Conservation (phyloP, 2,797 vertebrate species). For the Brachymystax lenok region DNA sequence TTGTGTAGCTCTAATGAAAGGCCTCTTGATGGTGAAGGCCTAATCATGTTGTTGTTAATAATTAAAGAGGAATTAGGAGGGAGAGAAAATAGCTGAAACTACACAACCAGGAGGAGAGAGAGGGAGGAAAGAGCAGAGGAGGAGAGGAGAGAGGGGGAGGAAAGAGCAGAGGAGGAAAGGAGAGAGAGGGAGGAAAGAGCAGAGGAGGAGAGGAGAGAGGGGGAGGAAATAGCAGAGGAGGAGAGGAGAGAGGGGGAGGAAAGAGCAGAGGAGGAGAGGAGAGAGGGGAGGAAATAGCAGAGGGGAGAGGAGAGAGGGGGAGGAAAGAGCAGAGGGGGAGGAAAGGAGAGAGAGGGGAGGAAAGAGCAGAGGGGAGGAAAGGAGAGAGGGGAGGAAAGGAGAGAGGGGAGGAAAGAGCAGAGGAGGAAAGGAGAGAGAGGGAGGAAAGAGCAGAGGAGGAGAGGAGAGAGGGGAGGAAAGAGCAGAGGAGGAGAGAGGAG, state of each 20-base stretch:
- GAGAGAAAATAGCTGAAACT: constrained; percentile 85
- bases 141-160: too few species aligned
- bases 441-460: background rate
- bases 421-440: too few species aligned
- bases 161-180: too few species aligned
- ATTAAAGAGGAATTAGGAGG: constrained; percentile 88
- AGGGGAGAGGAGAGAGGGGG: background rate
- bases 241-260: background rate
- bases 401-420: too few species aligned
- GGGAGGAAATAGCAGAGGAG: too few species aligned
- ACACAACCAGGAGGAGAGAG: constrained; percentile 68
- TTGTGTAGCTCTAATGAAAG: constrained; percentile 72
- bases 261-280: background rate
- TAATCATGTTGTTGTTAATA: constrained; percentile 95
- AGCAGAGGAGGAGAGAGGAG: too few species aligned
- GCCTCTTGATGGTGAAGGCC: constrained; percentile 85
- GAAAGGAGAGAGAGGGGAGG: too few species aligned
- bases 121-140: background rate
- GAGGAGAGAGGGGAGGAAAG: too few species aligned
- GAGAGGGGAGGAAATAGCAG: background rate
- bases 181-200: too few species aligned
- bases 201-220: too few species aligned
- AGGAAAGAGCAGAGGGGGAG: too few species aligned
- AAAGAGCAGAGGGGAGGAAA: background rate
- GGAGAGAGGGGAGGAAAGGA: background rate